phyloP scores from a whole-genome alignment of 2,888 invertebrate genomes.

The Pandemis cinnamomeana region DNA sequence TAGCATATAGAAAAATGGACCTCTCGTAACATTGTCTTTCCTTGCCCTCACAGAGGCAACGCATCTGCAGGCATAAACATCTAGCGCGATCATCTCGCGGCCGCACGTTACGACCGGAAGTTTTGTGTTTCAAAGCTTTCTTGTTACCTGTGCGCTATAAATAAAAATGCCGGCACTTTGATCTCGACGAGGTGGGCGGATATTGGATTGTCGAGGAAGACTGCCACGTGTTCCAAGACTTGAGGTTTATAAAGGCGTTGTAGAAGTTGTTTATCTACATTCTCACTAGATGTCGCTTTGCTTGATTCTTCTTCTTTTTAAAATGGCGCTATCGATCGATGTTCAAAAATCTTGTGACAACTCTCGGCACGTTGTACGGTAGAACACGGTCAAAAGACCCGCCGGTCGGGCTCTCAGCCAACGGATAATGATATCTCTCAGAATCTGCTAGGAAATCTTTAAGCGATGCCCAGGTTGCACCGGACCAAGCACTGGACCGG shows the following conservation, averaged over 20 bases:
- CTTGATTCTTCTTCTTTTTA: no score
- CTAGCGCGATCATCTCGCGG: slow-evolving; percentile 46
- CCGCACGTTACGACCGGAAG: slow-evolving; percentile 75
- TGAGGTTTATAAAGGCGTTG: neutral
- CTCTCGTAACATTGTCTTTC: neutral
- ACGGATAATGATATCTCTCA: no score
- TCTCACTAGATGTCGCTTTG: neutral
- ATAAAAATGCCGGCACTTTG: slow-evolving; percentile 53
- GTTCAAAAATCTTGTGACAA: no score
- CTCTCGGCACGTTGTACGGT: no score
- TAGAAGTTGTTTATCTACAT: neutral
- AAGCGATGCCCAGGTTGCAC: no score
- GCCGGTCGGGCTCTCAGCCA: no score
- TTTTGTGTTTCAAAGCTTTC: slow-evolving; percentile 82
- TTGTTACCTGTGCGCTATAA: slow-evolving; percentile 82
- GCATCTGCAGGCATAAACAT: slow-evolving; percentile 46
- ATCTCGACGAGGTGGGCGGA: slow-evolving; percentile 41
- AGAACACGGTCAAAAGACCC: no score
- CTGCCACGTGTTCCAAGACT: neutral
- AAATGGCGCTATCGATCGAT: no score
- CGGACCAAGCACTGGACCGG: no score
- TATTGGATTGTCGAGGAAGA: slow-evolving; percentile 16
- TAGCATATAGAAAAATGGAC: no score
- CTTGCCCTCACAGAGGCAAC: slow-evolving; percentile 10
- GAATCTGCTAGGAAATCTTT: no score